Conservation (phyloP, 23 tunicate genomes). For the Diplosoma virens region DNA sequence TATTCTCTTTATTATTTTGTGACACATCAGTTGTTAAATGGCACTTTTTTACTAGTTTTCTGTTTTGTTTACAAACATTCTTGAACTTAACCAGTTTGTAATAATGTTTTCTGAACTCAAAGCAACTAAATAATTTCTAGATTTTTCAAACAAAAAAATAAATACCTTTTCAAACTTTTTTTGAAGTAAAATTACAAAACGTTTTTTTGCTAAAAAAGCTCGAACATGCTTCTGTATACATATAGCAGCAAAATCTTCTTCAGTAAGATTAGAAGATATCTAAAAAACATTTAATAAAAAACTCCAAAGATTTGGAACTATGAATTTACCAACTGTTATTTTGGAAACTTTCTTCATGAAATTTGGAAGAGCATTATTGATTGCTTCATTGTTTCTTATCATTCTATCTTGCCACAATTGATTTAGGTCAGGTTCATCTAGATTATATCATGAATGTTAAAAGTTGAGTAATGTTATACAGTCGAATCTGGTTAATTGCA, state of each 20-base stretch:
- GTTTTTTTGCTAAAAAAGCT: conserved; percentile 8
- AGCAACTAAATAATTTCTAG: not conserved
- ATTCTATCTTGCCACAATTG: conserved; percentile 18
- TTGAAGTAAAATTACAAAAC: not conserved
- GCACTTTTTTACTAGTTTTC: too few relatives aligned
- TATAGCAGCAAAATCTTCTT: conserved; percentile 10
- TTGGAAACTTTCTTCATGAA: not conserved
- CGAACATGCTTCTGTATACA: conserved; percentile 33
- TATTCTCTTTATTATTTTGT: too few relatives aligned
- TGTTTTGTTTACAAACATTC: too few relatives aligned
- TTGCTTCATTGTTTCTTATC: not conserved
- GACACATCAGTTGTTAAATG: too few relatives aligned
- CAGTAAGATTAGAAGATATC: not conserved
- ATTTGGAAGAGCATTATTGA: not conserved
- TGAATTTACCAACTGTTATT: not conserved
- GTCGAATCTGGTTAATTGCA: too few relatives aligned
- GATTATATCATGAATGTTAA: not conserved
- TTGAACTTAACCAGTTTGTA: too few relatives aligned
- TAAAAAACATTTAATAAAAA: not conserved
- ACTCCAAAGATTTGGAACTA: too few relatives aligned
- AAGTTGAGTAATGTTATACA: not conserved
- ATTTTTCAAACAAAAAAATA: not conserved
- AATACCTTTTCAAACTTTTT: conserved; percentile 23
- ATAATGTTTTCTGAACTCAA: too few relatives aligned
- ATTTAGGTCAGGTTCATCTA: conserved; percentile 21